These are phyloP conservation scores for Chinchilla lanigera DNA, from an alignment of 2,113 vertebrate genomes.

Conservation along the genomic window DNA sequence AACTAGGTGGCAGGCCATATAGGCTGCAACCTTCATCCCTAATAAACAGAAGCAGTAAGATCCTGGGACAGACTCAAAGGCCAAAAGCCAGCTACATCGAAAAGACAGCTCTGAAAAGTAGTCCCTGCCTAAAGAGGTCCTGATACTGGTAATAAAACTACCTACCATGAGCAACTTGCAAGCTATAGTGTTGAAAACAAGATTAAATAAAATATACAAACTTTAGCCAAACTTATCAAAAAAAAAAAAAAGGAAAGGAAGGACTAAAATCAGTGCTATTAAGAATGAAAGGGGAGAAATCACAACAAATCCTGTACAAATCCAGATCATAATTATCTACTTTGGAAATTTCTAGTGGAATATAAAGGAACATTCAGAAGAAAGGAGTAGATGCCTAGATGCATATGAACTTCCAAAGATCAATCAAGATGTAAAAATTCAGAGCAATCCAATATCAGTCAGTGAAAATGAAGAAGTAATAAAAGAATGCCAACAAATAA, in stretches of 20 bases:
- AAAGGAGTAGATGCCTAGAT: not conserved
- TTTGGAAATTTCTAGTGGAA: not conserved
- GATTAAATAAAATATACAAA: not conserved
- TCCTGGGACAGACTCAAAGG: too few species aligned
- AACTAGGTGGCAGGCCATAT: too few species aligned
- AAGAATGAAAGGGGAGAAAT: not conserved
- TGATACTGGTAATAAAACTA: too few species aligned
- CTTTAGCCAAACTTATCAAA: not conserved
- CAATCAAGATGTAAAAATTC: not conserved
- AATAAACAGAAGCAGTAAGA: too few species aligned
- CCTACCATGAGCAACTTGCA: too few species aligned
- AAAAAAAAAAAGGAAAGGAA: not conserved
- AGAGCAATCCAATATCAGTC: not conserved
- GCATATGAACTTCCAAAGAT: not conserved
- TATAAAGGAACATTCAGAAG: not conserved
- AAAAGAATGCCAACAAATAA: not conserved
- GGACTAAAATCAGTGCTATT: not conserved
- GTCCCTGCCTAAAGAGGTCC: too few species aligned
- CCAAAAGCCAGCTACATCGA: too few species aligned
- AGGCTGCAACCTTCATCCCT: too few species aligned
- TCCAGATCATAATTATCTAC: not conserved
- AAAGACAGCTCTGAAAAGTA: too few species aligned
- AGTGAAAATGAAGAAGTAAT: not conserved
- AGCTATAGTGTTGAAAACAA: too few species aligned
- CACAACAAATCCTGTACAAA: not conserved